Evolutionary conservation across 2,797 vertebrate species (phyloP).

Genomic region (Adrianichthys oophorus): DNA sequence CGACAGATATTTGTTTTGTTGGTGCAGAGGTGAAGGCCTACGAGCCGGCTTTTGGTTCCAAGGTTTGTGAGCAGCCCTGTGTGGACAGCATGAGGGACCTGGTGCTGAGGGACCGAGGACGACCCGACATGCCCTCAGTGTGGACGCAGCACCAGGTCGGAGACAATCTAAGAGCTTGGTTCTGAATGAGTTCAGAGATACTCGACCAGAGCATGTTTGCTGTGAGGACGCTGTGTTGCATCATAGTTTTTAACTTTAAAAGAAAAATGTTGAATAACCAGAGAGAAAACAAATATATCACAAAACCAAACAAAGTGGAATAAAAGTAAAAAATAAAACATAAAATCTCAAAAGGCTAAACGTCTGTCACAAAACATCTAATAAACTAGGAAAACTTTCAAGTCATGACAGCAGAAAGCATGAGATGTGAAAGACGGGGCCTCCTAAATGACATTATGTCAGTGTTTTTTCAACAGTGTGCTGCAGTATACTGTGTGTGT

Average conservation of each 20-base stretch:
- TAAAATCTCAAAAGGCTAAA: neutral
- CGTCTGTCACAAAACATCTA: no score
- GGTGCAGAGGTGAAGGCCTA: conserved; percentile 84
- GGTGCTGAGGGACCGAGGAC: conserved; percentile 85
- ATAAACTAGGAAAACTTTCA: no score
- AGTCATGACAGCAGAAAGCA: no score
- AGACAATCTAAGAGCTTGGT: neutral
- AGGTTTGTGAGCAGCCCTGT: conserved; percentile 87
- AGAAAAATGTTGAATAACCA: neutral
- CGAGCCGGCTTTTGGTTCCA: conserved; percentile 85
- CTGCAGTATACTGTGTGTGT: no score
- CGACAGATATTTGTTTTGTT: neutral
- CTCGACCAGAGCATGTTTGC: neutral
- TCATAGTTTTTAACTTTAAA: neutral
- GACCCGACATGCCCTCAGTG: conserved; percentile 83
- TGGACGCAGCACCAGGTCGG: conserved; percentile 86
- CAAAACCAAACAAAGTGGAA: neutral
- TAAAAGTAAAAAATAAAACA: neutral
- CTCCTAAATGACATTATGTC: no score
- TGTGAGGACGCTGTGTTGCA: neutral
- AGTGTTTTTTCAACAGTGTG: no score
- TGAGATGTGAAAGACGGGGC: no score
- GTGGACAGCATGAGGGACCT: conserved; percentile 92
- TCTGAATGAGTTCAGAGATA: neutral
- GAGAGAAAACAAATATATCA: neutral